phyloP scores from a whole-genome alignment of 2,888 invertebrate genomes.

The Xanthia icteritia region DNA sequence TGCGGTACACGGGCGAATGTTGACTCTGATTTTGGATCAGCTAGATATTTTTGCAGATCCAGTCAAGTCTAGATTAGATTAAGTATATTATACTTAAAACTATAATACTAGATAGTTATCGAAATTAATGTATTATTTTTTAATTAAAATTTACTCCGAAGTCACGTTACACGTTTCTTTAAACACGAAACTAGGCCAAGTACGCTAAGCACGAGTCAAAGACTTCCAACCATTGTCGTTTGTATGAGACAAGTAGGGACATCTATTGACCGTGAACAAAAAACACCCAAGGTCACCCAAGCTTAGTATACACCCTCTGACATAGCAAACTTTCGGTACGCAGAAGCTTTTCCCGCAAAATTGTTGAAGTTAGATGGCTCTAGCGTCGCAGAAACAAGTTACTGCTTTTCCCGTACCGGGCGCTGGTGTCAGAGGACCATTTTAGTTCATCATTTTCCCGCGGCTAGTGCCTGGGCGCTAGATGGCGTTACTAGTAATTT shows the following conservation, averaged over 20 bases:
- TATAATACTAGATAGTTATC: not conserved
- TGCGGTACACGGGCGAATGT: constrained; percentile 49
- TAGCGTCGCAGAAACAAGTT: not conserved
- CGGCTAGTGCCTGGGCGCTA: not conserved
- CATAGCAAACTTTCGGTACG: not conserved
- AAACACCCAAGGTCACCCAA: not conserved
- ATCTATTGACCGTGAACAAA: constrained; percentile 46
- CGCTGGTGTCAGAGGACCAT: constrained; percentile 1
- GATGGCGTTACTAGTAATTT: constrained; percentile 27
- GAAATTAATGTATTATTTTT: not conserved
- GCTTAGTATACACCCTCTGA: not conserved
- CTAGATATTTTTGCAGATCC: constrained; percentile 1
- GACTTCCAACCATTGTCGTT: constrained; percentile 4
- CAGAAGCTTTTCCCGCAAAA: not conserved
- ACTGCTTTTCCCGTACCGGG: constrained; percentile 34
- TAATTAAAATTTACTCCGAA: constrained; percentile 21
- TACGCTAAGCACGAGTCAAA: constrained; percentile 33
- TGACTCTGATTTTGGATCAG: constrained; percentile 32
- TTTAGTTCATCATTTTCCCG: constrained; percentile 26
- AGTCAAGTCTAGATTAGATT: not conserved
- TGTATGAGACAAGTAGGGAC: constrained; percentile 48
- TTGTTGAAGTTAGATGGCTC: constrained; percentile 24
- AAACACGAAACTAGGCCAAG: constrained; percentile 53
- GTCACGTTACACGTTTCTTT: constrained; percentile 28
- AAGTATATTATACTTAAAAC: not conserved